These are phyloP conservation scores for Hucho hucho DNA, from an alignment of 2,113 vertebrate species.

Conservation along the genomic window DNA sequence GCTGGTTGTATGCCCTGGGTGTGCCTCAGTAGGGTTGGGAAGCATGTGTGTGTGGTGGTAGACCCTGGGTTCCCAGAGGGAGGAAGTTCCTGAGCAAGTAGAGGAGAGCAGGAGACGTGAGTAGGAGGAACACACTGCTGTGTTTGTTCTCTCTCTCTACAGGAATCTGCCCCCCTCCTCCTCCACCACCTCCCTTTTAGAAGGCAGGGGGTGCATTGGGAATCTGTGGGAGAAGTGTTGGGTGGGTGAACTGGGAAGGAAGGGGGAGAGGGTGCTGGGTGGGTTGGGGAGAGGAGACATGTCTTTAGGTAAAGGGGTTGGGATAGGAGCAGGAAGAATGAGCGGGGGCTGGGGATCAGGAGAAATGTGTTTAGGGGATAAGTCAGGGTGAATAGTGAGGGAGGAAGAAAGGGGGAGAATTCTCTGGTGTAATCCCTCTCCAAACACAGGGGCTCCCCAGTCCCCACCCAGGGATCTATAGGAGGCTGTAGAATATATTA, in stretches of 20 bases:
- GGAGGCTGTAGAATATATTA: no score
- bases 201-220: not conserved
- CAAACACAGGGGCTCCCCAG: no score
- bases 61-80: not conserved
- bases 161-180: not conserved
- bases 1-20: not conserved
- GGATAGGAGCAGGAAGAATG: not conserved
- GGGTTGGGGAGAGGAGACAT: not conserved
- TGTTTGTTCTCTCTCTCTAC: slow-evolving; percentile 36
- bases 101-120: slow-evolving; percentile 15
- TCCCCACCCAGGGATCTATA: no score
- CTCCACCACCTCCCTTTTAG: no score
- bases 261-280: not conserved
- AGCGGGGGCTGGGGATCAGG: no score
- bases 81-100: slow-evolving; percentile 42
- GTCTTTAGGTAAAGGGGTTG: not conserved
- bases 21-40: not conserved
- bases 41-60: not conserved
- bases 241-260: not conserved
- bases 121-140: not conserved
- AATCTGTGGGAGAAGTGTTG: not conserved
- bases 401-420: no score
- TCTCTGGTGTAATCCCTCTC: no score
- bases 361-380: not conserved
- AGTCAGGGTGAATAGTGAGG: not conserved